Evolutionary conservation across 1,140 invertebrate genomes (phyloP), one percentile per base, ranked within the genome.

Genomic region (Magallana gigas): DNA sequence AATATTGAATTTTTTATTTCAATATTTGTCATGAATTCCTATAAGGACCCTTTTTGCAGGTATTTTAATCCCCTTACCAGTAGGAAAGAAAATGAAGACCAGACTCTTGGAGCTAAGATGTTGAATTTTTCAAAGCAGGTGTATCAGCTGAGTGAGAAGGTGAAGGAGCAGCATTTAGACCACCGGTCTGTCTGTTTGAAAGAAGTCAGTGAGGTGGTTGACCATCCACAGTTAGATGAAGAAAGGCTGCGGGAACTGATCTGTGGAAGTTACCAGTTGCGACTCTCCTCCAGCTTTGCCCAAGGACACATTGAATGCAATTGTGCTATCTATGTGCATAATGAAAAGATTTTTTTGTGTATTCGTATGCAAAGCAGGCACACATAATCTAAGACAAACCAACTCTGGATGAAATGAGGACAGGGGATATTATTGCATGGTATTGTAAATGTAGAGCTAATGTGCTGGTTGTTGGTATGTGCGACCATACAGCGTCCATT

Each of bases 1-100:
- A n/a, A n/a, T n/a, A n/a, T n/a, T n/a, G n/a, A n/a, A n/a, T n/a
- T n/a, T n/a, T n/a, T n/a, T n/a, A n/a, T n/a, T n/a, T n/a, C n/a
- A n/a, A n/a, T n/a, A n/a, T n/a, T n/a, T n/a, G n/a, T n/a, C n/a
- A n/a, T n/a, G n/a, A n/a, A n/a, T n/a, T n/a, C n/a, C n/a, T n/a
- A n/a, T n/a, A n/a, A n/a, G n/a, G n/a, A n/a, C n/a, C n/a, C 14
- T 90, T 85, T 58, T 14, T 84, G 84, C 18, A 90, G 48, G 36
- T 82, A 60, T 23, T 89, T 76, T 57, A 8, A 59, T 36, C 80
- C 86, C 64, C 68, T 80, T 14, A 7, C 23, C 8, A 16, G 62
- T 64, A 58, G 62, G 11, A 81, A 59, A n/a, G 14, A 11, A 36
- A 0, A 59, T 29, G n/a, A 86, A 16, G 85, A 86, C 57, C 8